These are phyloP conservation scores for Casuarius casuarius DNA, from an alignment of 2,113 vertebrate genomes.

Conservation along the genomic window DNA sequence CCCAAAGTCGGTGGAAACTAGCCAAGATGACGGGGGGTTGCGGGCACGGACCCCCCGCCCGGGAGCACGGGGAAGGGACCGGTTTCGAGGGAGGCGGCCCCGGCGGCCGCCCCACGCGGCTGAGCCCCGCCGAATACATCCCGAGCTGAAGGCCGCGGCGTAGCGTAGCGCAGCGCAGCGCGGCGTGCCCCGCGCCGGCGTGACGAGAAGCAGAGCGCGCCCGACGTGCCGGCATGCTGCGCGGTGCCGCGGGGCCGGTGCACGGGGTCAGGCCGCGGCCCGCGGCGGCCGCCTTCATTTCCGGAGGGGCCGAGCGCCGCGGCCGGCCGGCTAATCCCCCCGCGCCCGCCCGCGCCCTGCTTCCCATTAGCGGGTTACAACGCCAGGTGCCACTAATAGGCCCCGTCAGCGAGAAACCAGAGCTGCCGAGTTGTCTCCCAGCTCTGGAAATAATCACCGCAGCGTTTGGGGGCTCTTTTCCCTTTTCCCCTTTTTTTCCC, in stretches of 20 bases:
- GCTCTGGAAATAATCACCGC: slow-evolving; percentile 84
- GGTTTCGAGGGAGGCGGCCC: too few species aligned
- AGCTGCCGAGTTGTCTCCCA: slow-evolving; percentile 77
- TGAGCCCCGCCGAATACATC: slow-evolving; percentile 76
- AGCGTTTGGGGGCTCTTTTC: neutral
- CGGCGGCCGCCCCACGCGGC: too few species aligned
- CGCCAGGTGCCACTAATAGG: slow-evolving; percentile 93
- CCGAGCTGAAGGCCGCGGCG: slow-evolving; percentile 75
- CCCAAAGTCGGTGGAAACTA: rapidly evolving
- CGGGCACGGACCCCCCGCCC: rapidly evolving
- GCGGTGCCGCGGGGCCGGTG: neutral
- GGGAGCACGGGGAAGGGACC: neutral
- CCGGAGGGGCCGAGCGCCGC: too few species aligned
- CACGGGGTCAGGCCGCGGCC: too few species aligned
- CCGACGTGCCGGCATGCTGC: slow-evolving; percentile 80
- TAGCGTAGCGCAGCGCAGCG: slow-evolving; percentile 38
- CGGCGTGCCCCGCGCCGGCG: neutral
- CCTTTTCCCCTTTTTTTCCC: too few species aligned
- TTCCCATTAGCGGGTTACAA: slow-evolving; percentile 84
- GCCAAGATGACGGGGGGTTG: neutral
- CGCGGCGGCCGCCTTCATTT: too few species aligned
- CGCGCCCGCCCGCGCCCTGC: slow-evolving; percentile 75
- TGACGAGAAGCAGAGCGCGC: slow-evolving; percentile 88
- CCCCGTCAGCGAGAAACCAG: slow-evolving; percentile 82
- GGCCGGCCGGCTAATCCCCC: slow-evolving; percentile 69